Evolutionary conservation across 2,113 vertebrate species (phyloP).

Genomic region (Oxyruncus cristatus): DNA sequence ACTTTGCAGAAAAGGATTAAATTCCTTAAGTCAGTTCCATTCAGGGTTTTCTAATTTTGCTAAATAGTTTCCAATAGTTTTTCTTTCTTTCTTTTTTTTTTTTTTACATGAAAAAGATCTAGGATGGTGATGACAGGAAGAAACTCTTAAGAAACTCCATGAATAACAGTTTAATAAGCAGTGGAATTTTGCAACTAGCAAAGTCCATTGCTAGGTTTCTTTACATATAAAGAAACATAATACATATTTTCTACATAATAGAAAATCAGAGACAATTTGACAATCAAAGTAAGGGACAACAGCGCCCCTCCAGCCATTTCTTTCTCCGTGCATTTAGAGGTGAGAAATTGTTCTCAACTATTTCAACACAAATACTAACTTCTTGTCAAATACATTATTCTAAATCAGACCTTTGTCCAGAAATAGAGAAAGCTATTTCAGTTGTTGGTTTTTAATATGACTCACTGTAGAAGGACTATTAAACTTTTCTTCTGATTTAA

Average conservation of each 20-base stretch:
- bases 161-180: background rate
- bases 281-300: background rate
- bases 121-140: background rate
- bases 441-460: background rate
- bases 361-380: background rate
- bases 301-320: background rate
- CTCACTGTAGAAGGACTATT: background rate
- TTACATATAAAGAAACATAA: background rate
- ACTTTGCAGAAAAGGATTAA: background rate
- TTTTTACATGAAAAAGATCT: background rate
- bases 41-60: background rate
- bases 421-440: background rate
- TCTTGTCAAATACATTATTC: background rate
- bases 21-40: background rate
- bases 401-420: background rate
- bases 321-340: background rate
- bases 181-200: background rate
- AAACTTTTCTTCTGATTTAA: background rate
- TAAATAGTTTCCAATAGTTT: background rate
- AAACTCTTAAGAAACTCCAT: background rate
- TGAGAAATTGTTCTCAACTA: background rate
- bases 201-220: background rate
- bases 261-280: background rate
- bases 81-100: background rate
- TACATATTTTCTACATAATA: too few species aligned